phyloP scores from a whole-genome alignment of 2,113 vertebrate species.

The Mustelus asterias region DNA sequence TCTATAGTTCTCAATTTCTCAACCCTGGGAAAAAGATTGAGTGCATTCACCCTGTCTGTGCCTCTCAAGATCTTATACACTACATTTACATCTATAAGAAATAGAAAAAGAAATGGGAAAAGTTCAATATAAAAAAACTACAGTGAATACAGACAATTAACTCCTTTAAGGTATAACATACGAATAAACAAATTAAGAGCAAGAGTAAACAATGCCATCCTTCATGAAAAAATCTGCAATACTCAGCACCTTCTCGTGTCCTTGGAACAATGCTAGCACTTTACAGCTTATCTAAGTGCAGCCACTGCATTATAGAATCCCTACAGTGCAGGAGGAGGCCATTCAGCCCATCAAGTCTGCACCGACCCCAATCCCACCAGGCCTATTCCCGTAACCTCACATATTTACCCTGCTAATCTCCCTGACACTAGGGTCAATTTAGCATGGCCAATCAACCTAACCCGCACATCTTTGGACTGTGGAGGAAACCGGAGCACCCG shows the following conservation, averaged over 20 bases:
- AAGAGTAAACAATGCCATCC: background rate
- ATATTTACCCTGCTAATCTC: too few relatives aligned
- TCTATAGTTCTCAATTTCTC: too few relatives aligned
- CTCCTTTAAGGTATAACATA: background rate
- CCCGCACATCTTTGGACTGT: too few relatives aligned
- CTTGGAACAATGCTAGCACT: background rate
- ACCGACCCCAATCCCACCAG: background rate
- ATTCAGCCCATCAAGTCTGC: too few relatives aligned
- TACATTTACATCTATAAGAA: background rate
- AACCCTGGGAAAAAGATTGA: too few relatives aligned
- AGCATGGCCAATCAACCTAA: too few relatives aligned
- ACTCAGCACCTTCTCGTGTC: background rate
- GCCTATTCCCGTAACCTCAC: too few relatives aligned
- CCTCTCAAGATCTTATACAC: too few relatives aligned
- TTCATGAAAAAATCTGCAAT: background rate
- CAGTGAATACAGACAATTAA: background rate
- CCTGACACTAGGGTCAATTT: too few relatives aligned
- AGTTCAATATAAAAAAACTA: background rate
- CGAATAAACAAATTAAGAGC: background rate
- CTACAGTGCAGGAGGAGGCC: too few relatives aligned
- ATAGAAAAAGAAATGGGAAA: background rate
- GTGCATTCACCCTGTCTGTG: too few relatives aligned
- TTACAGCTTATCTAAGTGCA: background rate
- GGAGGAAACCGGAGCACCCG: too few relatives aligned
- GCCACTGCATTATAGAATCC: background rate